A percentile compares a stretch with the other conserved stretches of the same genome.
Evolutionary conservation across 2,113 vertebrate genomes (phyloP).

Genomic region (Prunella himalayana): DNA sequence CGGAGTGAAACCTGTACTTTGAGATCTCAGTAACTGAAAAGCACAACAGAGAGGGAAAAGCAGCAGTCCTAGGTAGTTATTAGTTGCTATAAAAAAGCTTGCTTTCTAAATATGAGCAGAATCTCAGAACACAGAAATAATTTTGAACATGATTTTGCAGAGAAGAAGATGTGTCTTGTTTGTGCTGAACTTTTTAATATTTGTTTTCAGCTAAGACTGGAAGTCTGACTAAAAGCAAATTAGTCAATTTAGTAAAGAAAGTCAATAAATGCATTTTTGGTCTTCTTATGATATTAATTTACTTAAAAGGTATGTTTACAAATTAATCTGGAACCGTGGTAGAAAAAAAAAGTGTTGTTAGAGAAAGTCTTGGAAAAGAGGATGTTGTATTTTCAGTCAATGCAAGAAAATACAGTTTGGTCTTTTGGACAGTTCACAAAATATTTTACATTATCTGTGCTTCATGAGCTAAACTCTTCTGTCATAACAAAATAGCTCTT

Average conservation of each 20-base stretch:
- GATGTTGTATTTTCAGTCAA: not conserved
- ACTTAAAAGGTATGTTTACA: not conserved
- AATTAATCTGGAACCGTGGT: not conserved
- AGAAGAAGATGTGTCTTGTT: not conserved
- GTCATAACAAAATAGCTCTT: not conserved
- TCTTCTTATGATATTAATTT: not conserved
- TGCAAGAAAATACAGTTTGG: not conserved
- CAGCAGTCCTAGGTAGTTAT: not conserved
- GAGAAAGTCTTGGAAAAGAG: not conserved
- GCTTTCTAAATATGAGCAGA: not conserved
- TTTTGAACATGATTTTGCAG: not conserved
- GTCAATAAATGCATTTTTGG: not conserved
- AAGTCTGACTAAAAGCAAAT: not conserved
- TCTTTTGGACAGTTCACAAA: not conserved
- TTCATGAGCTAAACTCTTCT: not conserved
- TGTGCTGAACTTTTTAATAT: not conserved
- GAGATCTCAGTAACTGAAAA: not conserved
- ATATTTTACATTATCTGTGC: not conserved
- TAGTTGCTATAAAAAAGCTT: not conserved
- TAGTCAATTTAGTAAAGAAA: not conserved
- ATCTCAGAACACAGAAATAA: not conserved
- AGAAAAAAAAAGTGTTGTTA: not conserved
- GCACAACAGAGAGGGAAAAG: not conserved
- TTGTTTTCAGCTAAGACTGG: not conserved
- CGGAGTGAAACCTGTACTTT: not conserved